Evolutionary conservation across 2,113 vertebrate genomes (phyloP).

Genomic region (Oncorhynchus keta): DNA sequence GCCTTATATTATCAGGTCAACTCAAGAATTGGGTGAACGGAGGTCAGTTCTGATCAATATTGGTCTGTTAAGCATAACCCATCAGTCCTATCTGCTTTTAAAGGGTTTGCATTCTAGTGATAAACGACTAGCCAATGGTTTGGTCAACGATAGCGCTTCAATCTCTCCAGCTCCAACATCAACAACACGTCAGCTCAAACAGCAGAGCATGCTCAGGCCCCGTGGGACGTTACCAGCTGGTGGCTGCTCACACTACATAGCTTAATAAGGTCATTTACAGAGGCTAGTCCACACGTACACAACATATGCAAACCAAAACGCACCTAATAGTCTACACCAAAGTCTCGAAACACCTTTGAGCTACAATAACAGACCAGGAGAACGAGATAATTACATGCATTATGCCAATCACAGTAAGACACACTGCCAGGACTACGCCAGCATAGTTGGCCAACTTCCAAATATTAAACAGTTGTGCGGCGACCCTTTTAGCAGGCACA

Average conservation of each 20-base stretch:
- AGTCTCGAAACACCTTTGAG: no score
- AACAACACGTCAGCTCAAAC: no score
- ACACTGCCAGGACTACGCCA: background rate
- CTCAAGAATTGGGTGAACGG: background rate
- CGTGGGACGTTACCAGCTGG: background rate
- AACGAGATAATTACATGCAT: no score
- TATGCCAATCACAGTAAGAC: no score
- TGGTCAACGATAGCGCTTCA: no score
- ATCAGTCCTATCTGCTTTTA: background rate
- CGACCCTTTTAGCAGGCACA: conserved; percentile 7
- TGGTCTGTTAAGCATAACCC: background rate
- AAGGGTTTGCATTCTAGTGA: background rate
- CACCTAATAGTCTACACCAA: no score
- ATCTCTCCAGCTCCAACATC: no score
- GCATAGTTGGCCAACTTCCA: background rate
- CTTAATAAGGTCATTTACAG: no score
- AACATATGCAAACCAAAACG: no score
- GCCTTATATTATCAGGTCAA: background rate
- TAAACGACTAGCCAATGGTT: background rate
- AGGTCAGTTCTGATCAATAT: background rate
- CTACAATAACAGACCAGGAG: no score
- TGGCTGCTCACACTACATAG: no score
- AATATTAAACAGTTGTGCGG: background rate
- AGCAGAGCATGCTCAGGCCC: background rate
- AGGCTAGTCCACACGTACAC: no score